These are phyloP conservation scores for Parelbella ahira DNA, from an alignment of 2,888 invertebrate genomes.

Conservation along the genomic window DNA sequence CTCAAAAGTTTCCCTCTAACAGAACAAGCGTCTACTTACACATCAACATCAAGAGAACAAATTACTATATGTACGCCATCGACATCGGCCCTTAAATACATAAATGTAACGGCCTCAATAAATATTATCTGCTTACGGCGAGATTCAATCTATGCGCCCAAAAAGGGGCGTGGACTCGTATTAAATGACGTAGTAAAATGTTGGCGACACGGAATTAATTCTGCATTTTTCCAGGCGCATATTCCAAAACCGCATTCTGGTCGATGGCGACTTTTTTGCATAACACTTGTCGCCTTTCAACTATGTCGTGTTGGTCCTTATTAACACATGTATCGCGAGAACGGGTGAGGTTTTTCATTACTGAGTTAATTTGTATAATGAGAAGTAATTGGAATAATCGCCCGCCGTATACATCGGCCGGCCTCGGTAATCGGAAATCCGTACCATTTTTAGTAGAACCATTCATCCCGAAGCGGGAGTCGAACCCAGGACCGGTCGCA, in stretches of 20 bases:
- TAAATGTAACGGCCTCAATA: slow-evolving; percentile 5
- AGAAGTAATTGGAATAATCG: slow-evolving; percentile 32
- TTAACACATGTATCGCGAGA: slow-evolving; percentile 18
- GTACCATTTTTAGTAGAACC: slow-evolving; percentile 30
- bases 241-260: slow-evolving; percentile 18
- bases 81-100: slow-evolving; percentile 2
- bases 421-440: slow-evolving; percentile 30
- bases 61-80: not conserved
- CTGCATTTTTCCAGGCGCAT: slow-evolving; percentile 3
- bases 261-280: slow-evolving; percentile 18
- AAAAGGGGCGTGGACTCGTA: slow-evolving; percentile 3
- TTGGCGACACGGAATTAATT: slow-evolving; percentile 12
- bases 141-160: slow-evolving; percentile 6
- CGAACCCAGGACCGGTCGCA: slow-evolving; percentile 22
- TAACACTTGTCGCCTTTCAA: slow-evolving; percentile 16
- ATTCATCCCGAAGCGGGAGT: slow-evolving; percentile 33
- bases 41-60: too few relatives aligned
- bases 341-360: slow-evolving; percentile 26
- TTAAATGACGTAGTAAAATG: slow-evolving; percentile 15
- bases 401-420: slow-evolving; percentile 22
- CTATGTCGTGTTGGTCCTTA: slow-evolving; percentile 22
- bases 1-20: too few relatives aligned
- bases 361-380: slow-evolving; percentile 33
- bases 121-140: slow-evolving; percentile 10
- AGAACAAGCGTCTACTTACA: too few relatives aligned